A percentile compares a stretch with the other conserved stretches of the same genome.
These are phyloP conservation scores for Palaemon carinicauda DNA, from an alignment of 1,140 invertebrate species.

Conservation along the genomic window DNA sequence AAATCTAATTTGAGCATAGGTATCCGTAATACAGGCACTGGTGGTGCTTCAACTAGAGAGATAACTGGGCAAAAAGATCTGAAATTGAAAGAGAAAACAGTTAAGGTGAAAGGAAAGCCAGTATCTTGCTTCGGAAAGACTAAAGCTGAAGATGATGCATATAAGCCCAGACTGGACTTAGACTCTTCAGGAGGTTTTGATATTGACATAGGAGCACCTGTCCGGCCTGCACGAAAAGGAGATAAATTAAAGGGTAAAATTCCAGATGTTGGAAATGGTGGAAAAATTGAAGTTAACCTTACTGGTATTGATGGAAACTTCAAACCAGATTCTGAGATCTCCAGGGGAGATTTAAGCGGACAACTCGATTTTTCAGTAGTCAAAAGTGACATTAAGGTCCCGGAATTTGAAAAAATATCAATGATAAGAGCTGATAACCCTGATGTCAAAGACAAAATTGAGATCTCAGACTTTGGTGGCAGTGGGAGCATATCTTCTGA, in stretches of 20 bases:
- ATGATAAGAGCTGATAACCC: not conserved
- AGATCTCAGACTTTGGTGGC: not conserved
- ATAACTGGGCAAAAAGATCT: not conserved
- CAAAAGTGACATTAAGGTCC: not conserved
- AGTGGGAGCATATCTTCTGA: not conserved
- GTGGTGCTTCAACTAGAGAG: too few species aligned
- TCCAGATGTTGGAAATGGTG: too few species aligned
- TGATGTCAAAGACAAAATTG: not conserved
- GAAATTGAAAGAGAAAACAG: not conserved
- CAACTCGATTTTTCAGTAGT: too few species aligned
- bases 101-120: not conserved
- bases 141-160: not conserved
- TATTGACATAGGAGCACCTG: not conserved
- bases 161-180: not conserved
- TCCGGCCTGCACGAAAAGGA: constrained; percentile 17
- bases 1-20: not conserved
- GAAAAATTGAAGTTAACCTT: too few species aligned
- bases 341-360: too few species aligned
- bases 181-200: not conserved
- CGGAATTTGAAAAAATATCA: not conserved
- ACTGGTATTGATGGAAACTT: too few species aligned
- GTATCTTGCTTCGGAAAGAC: constrained; percentile 32
- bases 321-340: too few species aligned
- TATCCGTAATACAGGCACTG: not conserved
- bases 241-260: not conserved